These are phyloP conservation scores for Amphimedon queenslandica DNA, from an alignment of 37 sponge, comb jelly and placozoan genomes.

Conservation along the genomic window DNA sequence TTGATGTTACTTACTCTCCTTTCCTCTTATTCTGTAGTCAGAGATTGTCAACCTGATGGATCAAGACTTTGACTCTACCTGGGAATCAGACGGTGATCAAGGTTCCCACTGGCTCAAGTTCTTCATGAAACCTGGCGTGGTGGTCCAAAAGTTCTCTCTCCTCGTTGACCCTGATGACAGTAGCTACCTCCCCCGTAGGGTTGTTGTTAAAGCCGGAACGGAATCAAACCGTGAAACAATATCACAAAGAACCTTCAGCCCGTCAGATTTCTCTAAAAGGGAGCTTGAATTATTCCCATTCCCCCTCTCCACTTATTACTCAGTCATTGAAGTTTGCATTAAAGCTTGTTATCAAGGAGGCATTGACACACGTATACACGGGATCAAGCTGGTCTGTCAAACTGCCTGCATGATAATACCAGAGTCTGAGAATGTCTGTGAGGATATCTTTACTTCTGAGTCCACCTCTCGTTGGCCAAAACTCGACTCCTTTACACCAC, in stretches of 20 bases:
- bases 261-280: slow-evolving; percentile 42
- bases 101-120: slow-evolving; percentile 76
- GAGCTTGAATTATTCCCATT: slow-evolving; percentile 50
- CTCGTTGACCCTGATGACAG: slow-evolving; percentile 79
- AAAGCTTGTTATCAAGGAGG: slow-evolving; percentile 77
- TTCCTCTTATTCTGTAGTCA: no score
- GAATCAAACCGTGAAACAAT: slow-evolving; percentile 3
- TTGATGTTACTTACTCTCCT: no score
- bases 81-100: slow-evolving; percentile 74
- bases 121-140: slow-evolving; percentile 62
- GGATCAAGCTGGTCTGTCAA: slow-evolving; percentile 25
- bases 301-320: slow-evolving; percentile 40
- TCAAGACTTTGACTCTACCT: slow-evolving; percentile 35
- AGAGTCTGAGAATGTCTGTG: slow-evolving; percentile 27
- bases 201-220: slow-evolving; percentile 48
- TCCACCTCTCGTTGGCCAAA: slow-evolving; percentile 62
- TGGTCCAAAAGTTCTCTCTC: slow-evolving; percentile 60
- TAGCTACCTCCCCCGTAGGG: slow-evolving; percentile 59
- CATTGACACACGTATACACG: slow-evolving; percentile 73
- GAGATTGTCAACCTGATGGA: slow-evolving; percentile 44
- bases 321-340: slow-evolving; percentile 62
- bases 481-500: slow-evolving; percentile 53
- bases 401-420: slow-evolving; percentile 21
- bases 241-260: slow-evolving; percentile 18
- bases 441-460: slow-evolving; percentile 43